phyloP scores from a whole-genome alignment of 2,888 invertebrate species.

The Globia sparganii region DNA sequence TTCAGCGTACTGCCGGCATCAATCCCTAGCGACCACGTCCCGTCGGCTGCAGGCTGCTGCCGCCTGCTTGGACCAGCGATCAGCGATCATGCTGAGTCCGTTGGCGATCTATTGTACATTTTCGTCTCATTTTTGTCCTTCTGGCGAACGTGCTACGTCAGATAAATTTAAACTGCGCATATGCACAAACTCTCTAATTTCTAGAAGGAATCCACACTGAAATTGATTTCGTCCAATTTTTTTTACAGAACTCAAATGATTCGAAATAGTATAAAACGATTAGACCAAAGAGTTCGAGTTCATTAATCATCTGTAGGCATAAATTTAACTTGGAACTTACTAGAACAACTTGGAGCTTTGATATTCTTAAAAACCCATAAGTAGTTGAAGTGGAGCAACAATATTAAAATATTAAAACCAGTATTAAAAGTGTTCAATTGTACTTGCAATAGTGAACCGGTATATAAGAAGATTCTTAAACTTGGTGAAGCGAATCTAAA shows the following conservation, averaged over 20 bases:
- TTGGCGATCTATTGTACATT: neutral
- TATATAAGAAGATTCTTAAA: too few species aligned
- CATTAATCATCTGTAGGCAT: neutral
- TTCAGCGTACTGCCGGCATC: slow-evolving; percentile 34
- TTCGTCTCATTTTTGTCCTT: neutral
- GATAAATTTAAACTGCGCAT: neutral
- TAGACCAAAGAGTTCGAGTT: neutral
- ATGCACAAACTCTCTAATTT: neutral
- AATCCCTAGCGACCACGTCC: neutral
- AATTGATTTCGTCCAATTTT: neutral
- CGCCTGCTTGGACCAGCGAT: neutral
- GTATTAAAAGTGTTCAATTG: too few species aligned
- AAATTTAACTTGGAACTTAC: neutral
- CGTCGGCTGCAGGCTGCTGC: neutral
- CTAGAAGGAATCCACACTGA: neutral
- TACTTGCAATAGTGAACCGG: too few species aligned
- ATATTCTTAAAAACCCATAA: neutral
- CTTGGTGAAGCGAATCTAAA: neutral
- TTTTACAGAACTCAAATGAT: neutral
- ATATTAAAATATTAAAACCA: too few species aligned
- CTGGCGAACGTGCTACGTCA: neutral
- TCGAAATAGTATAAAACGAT: neutral
- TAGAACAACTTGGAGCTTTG: neutral
- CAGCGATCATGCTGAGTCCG: neutral
- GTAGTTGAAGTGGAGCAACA: too few species aligned